These are phyloP conservation scores for Leptestheria dahalacensis DNA, from an alignment of 1,140 invertebrate genomes.

Conservation along the genomic window DNA sequence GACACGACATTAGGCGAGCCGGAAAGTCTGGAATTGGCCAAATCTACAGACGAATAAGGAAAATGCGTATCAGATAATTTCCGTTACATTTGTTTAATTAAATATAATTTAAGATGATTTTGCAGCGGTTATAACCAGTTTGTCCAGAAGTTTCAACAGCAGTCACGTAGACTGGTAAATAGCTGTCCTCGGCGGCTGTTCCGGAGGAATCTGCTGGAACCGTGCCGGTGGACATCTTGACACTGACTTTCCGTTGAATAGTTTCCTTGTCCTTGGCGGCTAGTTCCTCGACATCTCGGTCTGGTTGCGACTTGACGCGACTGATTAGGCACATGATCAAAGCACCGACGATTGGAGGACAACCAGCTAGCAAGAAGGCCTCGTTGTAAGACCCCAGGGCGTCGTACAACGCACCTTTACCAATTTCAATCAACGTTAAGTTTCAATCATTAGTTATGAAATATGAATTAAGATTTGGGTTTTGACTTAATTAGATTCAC, in stretches of 20 bases:
- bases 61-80: no score
- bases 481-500: no score
- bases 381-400: conserved; percentile 45
- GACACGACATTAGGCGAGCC: no score
- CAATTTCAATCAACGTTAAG: conserved; percentile 22
- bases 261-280: not conserved
- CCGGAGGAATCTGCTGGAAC: not conserved
- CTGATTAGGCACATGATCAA: conserved; percentile 54
- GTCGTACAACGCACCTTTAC: conserved; percentile 38
- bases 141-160: not conserved
- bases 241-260: not conserved
- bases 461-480: no score
- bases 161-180: not conserved
- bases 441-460: no score
- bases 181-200: no score
- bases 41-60: no score
- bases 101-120: no score
- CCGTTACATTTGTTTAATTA: no score
- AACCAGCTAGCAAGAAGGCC: conserved; percentile 64
- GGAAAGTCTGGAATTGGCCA: no score
- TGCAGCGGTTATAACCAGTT: not conserved
- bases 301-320: conserved; percentile 31
- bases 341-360: conserved; percentile 67
- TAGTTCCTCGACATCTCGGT: not conserved
- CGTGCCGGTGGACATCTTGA: not conserved